A percentile compares a stretch with the other conserved stretches of the same genome.
phyloP scores from a whole-genome alignment of 2,888 invertebrate genomes.

The Drosophila meridiana region DNA sequence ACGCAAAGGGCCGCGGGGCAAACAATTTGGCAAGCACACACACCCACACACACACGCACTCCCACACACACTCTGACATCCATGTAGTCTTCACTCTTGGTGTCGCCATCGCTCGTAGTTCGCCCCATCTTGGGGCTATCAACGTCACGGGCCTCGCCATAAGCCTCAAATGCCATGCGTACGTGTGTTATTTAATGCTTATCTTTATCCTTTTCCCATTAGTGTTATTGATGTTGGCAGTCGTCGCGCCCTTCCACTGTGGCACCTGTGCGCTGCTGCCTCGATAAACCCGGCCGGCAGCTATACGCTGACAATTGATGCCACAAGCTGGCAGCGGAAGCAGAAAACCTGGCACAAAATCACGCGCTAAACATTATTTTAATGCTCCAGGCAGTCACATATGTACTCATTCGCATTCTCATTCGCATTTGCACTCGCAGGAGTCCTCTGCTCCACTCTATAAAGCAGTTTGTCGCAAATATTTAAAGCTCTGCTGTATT shows the following conservation, averaged over 20 bases:
- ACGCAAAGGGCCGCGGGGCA: slow-evolving; percentile 41
- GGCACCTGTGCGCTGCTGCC: slow-evolving; percentile 29
- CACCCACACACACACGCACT: slow-evolving; percentile 6
- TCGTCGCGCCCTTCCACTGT: slow-evolving; percentile 26
- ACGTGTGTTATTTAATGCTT: slow-evolving; percentile 81
- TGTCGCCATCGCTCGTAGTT: slow-evolving; percentile 1
- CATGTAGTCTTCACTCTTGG: slow-evolving; percentile 36
- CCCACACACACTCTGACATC: neutral
- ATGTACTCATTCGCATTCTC: slow-evolving; percentile 33
- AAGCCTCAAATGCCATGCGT: slow-evolving; percentile 61
- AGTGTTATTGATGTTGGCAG: slow-evolving; percentile 81
- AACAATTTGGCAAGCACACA: slow-evolving; percentile 51
- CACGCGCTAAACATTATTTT: slow-evolving; percentile 80
- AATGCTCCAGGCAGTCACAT: slow-evolving; percentile 67
- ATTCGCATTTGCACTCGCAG: neutral
- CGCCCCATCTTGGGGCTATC: slow-evolving; percentile 41
- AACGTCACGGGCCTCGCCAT: slow-evolving; percentile 52
- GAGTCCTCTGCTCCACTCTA: slow-evolving; percentile 16
- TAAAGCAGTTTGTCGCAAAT: slow-evolving; percentile 53
- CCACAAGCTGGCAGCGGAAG: slow-evolving; percentile 50
- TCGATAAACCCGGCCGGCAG: slow-evolving; percentile 69
- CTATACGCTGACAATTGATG: slow-evolving; percentile 79
- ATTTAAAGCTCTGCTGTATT: slow-evolving; percentile 65
- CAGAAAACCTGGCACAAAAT: slow-evolving; percentile 58
- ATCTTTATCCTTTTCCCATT: slow-evolving; percentile 82